These are phyloP conservation scores for Theonella swinhoei DNA, from an alignment of 37 sponge, comb jelly and placozoan species.

Conservation along the genomic window DNA sequence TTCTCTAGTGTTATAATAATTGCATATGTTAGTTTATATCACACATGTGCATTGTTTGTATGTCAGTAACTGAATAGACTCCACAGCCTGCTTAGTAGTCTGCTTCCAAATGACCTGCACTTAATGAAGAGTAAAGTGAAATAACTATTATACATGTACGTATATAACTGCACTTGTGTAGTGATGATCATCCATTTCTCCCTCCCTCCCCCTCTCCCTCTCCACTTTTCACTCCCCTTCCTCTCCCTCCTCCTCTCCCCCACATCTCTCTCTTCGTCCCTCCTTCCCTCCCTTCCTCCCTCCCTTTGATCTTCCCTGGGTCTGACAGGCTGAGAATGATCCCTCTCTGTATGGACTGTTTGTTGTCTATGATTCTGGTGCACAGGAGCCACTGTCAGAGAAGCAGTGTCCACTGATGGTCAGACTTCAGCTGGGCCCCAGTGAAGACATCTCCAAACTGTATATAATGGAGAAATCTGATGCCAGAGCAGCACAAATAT, in stretches of 20 bases:
- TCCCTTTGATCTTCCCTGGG: slow-evolving; percentile 8
- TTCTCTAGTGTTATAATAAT: too few relatives aligned
- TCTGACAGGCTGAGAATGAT: slow-evolving; percentile 57
- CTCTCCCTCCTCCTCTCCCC: too few relatives aligned
- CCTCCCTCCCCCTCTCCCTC: too few relatives aligned
- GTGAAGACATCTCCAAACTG: slow-evolving; percentile 75
- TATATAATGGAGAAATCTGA: slow-evolving; percentile 53
- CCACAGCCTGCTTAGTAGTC: too few relatives aligned
- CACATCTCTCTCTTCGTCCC: neutral
- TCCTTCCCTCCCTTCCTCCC: neutral
- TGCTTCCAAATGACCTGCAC: too few relatives aligned
- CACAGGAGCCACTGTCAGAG: slow-evolving; percentile 8
- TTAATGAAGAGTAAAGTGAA: too few relatives aligned
- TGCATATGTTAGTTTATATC: neutral
- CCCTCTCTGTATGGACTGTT: slow-evolving; percentile 45
- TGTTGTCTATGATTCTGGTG: slow-evolving; percentile 69
- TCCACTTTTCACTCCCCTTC: neutral
- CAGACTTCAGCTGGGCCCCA: slow-evolving; percentile 63
- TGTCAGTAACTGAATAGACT: too few relatives aligned
- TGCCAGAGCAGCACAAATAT: slow-evolving; percentile 19
- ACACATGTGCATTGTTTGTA: too few relatives aligned
- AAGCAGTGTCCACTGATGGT: slow-evolving; percentile 52
- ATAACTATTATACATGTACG: too few relatives aligned
- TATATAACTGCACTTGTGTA: too few relatives aligned
- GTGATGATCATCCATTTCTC: neutral